Evolutionary conservation across 2,888 invertebrate genomes (phyloP).

Genomic region (Sericinus montela): DNA sequence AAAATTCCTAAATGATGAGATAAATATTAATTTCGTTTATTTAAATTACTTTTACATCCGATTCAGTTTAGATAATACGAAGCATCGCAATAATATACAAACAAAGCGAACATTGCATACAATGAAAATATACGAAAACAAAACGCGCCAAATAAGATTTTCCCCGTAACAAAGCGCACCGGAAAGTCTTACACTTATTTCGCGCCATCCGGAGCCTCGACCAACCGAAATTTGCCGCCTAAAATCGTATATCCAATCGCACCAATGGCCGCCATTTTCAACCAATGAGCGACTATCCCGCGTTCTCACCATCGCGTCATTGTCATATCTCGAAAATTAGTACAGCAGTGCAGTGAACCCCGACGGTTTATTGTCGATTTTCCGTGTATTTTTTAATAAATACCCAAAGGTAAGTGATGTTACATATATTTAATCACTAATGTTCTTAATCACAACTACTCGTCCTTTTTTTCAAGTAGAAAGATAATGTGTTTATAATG

Average conservation of each 20-base stretch:
- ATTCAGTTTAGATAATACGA: no score
- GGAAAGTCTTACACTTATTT: slow-evolving; percentile 67
- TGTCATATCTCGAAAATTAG: slow-evolving; percentile 78
- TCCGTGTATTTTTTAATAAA: slow-evolving; percentile 60
- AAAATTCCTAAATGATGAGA: no score
- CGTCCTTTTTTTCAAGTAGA: slow-evolving; percentile 24
- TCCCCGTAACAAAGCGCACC: slow-evolving; percentile 67
- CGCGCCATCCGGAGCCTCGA: slow-evolving; percentile 73
- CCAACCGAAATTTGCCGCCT: slow-evolving; percentile 79
- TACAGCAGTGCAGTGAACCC: slow-evolving; percentile 76
- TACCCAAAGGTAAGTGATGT: slow-evolving; percentile 51
- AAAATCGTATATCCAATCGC: slow-evolving; percentile 60
- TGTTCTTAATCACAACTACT: slow-evolving; percentile 25
- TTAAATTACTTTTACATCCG: no score
- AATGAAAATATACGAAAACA: slow-evolving; percentile 34
- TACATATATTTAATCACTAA: slow-evolving; percentile 26
- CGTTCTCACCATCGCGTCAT: slow-evolving; percentile 76
- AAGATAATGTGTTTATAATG: slow-evolving; percentile 21
- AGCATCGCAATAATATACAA: no score
- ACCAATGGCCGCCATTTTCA: slow-evolving; percentile 69
- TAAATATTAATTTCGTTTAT: no score
- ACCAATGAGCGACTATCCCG: slow-evolving; percentile 69
- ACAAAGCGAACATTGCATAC: not conserved
- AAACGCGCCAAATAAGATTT: slow-evolving; percentile 68
- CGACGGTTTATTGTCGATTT: slow-evolving; percentile 73